Base-by-base conservation (phyloP, 1,140 invertebrate species). In the Lepidostoma basale region DNA sequence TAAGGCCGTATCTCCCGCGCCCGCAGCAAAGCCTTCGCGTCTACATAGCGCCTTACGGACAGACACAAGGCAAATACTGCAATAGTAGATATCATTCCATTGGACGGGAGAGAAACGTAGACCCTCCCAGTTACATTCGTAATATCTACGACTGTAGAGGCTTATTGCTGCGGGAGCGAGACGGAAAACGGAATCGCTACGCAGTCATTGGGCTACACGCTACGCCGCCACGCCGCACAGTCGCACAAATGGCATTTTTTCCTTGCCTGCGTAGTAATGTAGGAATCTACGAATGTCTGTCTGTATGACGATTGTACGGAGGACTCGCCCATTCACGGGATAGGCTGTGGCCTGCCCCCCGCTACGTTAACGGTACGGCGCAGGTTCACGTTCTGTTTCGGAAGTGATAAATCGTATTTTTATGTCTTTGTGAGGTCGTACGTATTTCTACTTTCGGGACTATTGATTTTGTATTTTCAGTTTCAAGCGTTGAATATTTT, bases 51-150 rank as follows among this genome's bases (percentile, higher is more conserved):
- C 45, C 62, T 65, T 65, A 54, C 45, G 62, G 18, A 44, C 45
- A 16, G 23, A 23, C 64, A 66, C 64, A 66, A 65, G 56, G 62
- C 62, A 65, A 66, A 66, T 66, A 66, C 64, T 44, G 69, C 64
- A 67, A 62, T 71, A 60, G 47, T 39, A 66, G 59, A 71, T 71
- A 71, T 69, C 68, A 69, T 69, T 69, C 62, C 68, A 71, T 71
- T 71, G 69, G 69, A 44, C 69, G 69, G 45, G 42, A 65, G 40
- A 59, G 54, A 22, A 22, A 36, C 69, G 69, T 71, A 71, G 69
- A 71, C 64, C 59, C 69, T 67, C 69, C 65, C 69, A 71, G 69
- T 71, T 71, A 71, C 69, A 71, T 71, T 71, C 69, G 69, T 62
- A 62, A 71, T 71, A 67, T 71, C 56, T 71, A 71, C 69, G 65